phyloP scores from a whole-genome alignment of 2,888 invertebrate species.

The Drosophila longiperda region DNA sequence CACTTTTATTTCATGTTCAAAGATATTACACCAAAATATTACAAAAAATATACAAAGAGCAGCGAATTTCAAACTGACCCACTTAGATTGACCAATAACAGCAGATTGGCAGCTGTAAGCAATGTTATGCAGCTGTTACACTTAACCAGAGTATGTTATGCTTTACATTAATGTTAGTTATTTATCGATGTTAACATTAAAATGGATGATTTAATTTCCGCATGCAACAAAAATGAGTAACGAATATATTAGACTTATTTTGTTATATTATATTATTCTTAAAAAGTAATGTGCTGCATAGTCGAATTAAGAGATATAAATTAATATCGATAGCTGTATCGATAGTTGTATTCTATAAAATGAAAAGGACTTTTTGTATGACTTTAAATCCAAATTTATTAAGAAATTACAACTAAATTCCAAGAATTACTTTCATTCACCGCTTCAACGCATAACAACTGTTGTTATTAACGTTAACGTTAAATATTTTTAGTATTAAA shows the following conservation, averaged over 20 bases:
- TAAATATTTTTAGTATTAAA: neutral
- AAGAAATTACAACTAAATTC: neutral
- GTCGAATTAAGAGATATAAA: neutral
- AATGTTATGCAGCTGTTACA: conserved; percentile 38
- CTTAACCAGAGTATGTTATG: conserved; percentile 12
- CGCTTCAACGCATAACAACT: neutral
- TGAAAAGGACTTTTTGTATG: neutral
- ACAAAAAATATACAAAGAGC: conserved; percentile 28
- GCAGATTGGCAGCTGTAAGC: conserved; percentile 53
- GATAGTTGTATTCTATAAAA: neutral
- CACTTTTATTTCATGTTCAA: conserved; percentile 31
- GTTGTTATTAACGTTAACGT: neutral
- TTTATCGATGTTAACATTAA: conserved; percentile 11
- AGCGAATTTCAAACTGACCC: conserved; percentile 56
- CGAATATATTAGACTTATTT: neutral
- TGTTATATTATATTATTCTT: neutral
- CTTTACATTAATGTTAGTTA: conserved; percentile 13
- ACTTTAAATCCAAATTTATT: neutral
- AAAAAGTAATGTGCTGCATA: neutral
- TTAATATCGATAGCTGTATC: neutral
- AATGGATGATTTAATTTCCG: neutral
- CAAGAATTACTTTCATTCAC: neutral
- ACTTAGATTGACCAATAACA: conserved; percentile 62
- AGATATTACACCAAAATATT: conserved; percentile 9
- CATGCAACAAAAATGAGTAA: neutral